Conservation (phyloP, 2,888 invertebrate species). For the Drosophila planitibia region DNA sequence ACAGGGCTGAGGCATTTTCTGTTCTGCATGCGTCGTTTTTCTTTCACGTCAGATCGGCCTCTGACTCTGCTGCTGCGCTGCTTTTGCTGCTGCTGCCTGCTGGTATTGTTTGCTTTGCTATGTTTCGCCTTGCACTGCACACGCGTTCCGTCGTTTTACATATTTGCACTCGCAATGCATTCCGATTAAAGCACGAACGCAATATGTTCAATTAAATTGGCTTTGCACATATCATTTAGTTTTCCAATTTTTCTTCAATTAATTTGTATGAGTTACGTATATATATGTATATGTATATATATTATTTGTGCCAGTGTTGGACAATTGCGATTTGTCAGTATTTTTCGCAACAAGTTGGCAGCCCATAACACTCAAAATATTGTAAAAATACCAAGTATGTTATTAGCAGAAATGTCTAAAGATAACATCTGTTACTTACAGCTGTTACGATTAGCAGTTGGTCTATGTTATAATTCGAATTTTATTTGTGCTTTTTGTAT, state of each 20-base stretch:
- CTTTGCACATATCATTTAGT: conserved; percentile 44
- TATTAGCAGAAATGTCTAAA: conserved; percentile 14
- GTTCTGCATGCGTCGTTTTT: conserved; percentile 70
- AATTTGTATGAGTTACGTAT: conserved; percentile 63
- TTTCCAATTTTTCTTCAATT: conserved; percentile 59
- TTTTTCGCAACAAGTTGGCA: conserved; percentile 42
- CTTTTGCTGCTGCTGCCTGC: conserved; percentile 38
- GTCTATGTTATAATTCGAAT: conserved; percentile 22
- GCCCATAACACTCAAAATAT: conserved; percentile 29
- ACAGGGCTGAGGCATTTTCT: conserved; percentile 67
- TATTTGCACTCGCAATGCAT: conserved; percentile 52
- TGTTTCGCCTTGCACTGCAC: conserved; percentile 60
- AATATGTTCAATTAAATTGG: conserved; percentile 33
- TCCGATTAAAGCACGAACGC: conserved; percentile 24
- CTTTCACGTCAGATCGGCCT: conserved; percentile 60
- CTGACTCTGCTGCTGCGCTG: conserved; percentile 37
- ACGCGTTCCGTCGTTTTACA: conserved; percentile 58
- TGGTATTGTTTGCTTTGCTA: conserved; percentile 62
- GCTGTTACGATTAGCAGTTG: conserved; percentile 21
- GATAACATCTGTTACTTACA: conserved; percentile 27
- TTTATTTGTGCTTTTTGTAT: background rate
- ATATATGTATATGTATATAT: conserved; percentile 51
- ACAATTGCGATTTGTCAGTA: conserved; percentile 37
- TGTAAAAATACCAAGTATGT: conserved; percentile 4
- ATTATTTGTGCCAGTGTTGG: conserved; percentile 39